phyloP scores from a whole-genome alignment of 2,113 vertebrate species.

The Ramphastos sulfuratus region DNA sequence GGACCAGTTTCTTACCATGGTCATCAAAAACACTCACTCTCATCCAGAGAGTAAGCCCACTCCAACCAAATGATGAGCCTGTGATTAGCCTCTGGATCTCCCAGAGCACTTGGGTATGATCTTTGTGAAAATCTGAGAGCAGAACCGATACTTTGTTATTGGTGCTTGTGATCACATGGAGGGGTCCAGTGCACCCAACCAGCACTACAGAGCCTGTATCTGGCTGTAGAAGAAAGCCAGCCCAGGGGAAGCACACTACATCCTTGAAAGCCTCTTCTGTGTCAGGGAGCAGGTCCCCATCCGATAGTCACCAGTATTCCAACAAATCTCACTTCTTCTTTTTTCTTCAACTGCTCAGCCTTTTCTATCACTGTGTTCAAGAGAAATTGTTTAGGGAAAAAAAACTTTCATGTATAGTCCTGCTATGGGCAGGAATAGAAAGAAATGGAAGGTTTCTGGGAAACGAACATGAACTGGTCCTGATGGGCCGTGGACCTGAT shows the following conservation, averaged over 20 bases:
- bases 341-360: not conserved
- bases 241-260: not conserved
- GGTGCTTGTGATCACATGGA: fast-evolving
- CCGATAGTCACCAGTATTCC: not conserved
- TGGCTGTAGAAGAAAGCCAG: not conserved
- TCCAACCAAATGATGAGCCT: not conserved
- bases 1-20: not conserved
- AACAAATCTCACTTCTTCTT: not conserved
- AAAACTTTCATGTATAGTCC: not conserved
- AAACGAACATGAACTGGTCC: not conserved
- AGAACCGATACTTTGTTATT: not conserved
- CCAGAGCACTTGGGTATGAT: not conserved
- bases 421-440: not conserved
- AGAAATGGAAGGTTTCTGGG: not conserved
- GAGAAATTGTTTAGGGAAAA: not conserved
- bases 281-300: not conserved
- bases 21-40: not conserved
- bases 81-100: not conserved
- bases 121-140: not conserved
- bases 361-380: not conserved
- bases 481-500: too few species aligned
- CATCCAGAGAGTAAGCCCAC: not conserved
- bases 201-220: not conserved
- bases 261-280: not conserved
- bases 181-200: not conserved